Base-by-base conservation (phyloP, 1,140 invertebrate species). In the Ectropis grisescens region DNA sequence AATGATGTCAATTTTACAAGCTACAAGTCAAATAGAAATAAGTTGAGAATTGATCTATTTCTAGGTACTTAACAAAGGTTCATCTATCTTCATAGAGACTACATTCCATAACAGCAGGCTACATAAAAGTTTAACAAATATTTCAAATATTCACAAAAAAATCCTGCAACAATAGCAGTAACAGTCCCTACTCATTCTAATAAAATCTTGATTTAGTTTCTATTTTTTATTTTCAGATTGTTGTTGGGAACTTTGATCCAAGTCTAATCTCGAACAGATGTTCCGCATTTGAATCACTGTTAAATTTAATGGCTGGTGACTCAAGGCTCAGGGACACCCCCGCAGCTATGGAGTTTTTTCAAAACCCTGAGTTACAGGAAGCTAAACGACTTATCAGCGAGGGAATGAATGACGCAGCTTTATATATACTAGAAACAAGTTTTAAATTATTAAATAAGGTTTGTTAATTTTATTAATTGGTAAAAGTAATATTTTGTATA, bases 201-300 rank as follows among this genome's bases (percentile, higher is more conserved):
- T n/a, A n/a, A n/a, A n/a, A n/a, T n/a, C n/a, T n/a, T n/a, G n/a
- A n/a, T n/a, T n/a, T n/a, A n/a, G n/a, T n/a, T 19, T 19, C 8
- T 19, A 19, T 19, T 19, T 19, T 41, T 2, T 26, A n/a, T 52
- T 69, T 56, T 46, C 59, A 84, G 81, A 81, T 87, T 37, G 54
- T 93, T 6, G 70, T 91, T 29, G 91, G 91, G 1, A 94, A 94
- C 67, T 94, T 93, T 66, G 88, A 87, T 24, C 83, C 87, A 13
- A 87, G 86, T 42, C 80, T 92, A 16, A 93, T 94, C 48, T 85
- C 86, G 5, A 79, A 82, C 27, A 82, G 92, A 58, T 90, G 89
- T 64, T 64, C 82, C 6, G 87, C 86, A n/a, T 94, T 94, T 83
- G 89, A 92, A 52, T 71, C 76, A 38, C 83, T 92, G 15, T 62